Evolutionary conservation across 2,797 vertebrate species (phyloP).

Genomic region (Rhinoraja longicauda): DNA sequence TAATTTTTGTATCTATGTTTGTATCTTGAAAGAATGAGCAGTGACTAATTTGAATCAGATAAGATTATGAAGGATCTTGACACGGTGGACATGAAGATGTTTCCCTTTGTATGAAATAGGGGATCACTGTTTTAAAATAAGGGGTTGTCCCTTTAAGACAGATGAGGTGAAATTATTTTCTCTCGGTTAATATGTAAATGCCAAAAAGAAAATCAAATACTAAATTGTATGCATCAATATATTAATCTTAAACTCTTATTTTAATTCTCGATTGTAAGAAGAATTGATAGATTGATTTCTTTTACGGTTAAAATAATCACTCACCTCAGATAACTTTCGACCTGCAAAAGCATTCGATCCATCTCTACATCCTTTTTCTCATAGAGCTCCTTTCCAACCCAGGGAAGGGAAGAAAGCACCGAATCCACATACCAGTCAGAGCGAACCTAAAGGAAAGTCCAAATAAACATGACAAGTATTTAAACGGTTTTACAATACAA

Average conservation of each 20-base stretch:
- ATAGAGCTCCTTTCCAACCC: constrained; percentile 96
- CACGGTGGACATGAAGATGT: too few relatives aligned
- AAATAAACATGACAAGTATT: constrained; percentile 32
- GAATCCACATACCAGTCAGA: constrained; percentile 94
- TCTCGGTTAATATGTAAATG: neutral
- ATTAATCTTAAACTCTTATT: neutral
- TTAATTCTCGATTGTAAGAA: neutral
- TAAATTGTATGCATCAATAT: neutral
- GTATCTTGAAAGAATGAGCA: too few relatives aligned
- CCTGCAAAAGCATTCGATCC: constrained; percentile 85
- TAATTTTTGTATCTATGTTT: too few relatives aligned
- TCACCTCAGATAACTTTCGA: constrained; percentile 92
- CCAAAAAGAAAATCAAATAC: neutral
- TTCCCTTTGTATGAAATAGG: too few relatives aligned
- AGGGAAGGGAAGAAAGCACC: constrained; percentile 87
- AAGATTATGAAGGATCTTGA: too few relatives aligned
- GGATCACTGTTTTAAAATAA: too few relatives aligned
- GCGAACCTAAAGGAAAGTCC: constrained; percentile 67
- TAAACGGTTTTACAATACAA: neutral
- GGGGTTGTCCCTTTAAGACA: too few relatives aligned
- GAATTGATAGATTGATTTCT: neutral
- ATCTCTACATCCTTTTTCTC: constrained; percentile 98
- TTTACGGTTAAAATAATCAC: constrained; percentile 43
- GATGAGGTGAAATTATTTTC: too few relatives aligned
- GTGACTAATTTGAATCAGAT: too few relatives aligned